phyloP scores from a whole-genome alignment of 2,888 invertebrate species.

The Charanyca ferruginea region DNA sequence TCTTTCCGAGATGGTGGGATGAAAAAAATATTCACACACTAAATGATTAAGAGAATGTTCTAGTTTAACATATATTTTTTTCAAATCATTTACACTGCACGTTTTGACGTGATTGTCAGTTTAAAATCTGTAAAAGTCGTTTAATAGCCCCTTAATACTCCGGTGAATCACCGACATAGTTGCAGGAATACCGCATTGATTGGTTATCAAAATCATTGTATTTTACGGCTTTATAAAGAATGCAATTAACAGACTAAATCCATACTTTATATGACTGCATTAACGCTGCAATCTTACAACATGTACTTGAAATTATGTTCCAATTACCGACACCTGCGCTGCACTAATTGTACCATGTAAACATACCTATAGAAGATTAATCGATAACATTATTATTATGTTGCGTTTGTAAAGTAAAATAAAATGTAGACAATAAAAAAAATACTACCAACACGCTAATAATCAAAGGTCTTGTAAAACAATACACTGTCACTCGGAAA shows the following conservation, averaged over 20 bases:
- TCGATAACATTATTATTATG: conserved; percentile 1
- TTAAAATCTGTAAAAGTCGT: too few species aligned
- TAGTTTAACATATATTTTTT: too few species aligned
- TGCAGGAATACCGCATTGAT: not conserved
- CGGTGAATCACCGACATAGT: not conserved
- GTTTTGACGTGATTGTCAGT: too few species aligned
- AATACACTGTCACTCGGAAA: too few species aligned
- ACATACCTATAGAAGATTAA: not conserved
- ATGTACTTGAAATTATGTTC: not conserved
- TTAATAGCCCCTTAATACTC: too few species aligned
- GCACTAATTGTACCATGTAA: conserved; percentile 14
- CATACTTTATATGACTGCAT: not conserved
- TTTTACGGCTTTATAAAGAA: not conserved
- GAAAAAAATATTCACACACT: too few species aligned
- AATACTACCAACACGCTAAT: too few species aligned
- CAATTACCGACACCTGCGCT: conserved; percentile 11
- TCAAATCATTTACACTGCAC: too few species aligned
- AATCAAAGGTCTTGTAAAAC: too few species aligned
- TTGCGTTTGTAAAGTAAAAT: conserved; percentile 4
- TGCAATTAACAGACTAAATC: not conserved
- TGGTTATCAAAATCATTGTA: conserved; percentile 6
- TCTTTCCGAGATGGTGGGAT: too few species aligned
- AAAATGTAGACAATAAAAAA: too few species aligned
- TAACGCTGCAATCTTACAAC: not conserved
- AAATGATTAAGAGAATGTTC: too few species aligned